A percentile compares a stretch with the other conserved stretches of the same genome.
Conservation (phyloP, 2,113 vertebrate species). For the Nothobranchius furzeri region DNA sequence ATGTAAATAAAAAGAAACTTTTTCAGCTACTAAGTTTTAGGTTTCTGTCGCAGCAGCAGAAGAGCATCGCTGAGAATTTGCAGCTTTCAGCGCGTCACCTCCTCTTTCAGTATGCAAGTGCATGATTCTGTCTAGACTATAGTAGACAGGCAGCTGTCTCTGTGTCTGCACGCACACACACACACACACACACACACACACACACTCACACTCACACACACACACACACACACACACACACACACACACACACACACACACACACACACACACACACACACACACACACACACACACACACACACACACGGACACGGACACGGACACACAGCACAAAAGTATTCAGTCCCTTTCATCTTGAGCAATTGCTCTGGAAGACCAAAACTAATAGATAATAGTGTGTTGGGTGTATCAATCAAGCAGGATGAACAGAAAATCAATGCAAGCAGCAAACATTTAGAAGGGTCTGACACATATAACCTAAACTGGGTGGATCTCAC, state of each 20-base stretch:
- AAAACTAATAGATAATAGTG: slow-evolving; percentile 55
- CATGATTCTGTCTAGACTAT: slow-evolving; percentile 72
- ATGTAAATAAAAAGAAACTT: slow-evolving; percentile 34
- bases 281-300: slow-evolving; percentile 33
- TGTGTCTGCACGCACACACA: slow-evolving; percentile 32
- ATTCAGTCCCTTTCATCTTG: slow-evolving; percentile 42
- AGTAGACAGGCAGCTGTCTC: slow-evolving; percentile 66
- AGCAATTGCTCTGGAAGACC: slow-evolving; percentile 31
- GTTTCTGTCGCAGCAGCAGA: slow-evolving; percentile 46
- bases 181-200: slow-evolving; percentile 34
- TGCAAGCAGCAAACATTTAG: slow-evolving; percentile 41
- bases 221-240: slow-evolving; percentile 32
- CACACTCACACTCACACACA: slow-evolving; percentile 23
- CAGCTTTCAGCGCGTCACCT: slow-evolving; percentile 59
- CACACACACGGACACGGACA: slow-evolving; percentile 28
- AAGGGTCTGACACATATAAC: slow-evolving; percentile 44
- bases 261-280: slow-evolving; percentile 32
- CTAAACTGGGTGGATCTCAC: slow-evolving; percentile 28
- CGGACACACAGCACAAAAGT: slow-evolving; percentile 3
- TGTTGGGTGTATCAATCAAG: slow-evolving; percentile 58
- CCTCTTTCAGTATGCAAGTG: slow-evolving; percentile 67
- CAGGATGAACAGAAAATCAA: slow-evolving; percentile 52
- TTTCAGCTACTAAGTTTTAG: slow-evolving; percentile 48
- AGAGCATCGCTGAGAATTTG: slow-evolving; percentile 51
- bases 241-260: slow-evolving; percentile 38